phyloP scores from a whole-genome alignment of 2,113 vertebrate species.

The Machaerirhynchus nigripectus region DNA sequence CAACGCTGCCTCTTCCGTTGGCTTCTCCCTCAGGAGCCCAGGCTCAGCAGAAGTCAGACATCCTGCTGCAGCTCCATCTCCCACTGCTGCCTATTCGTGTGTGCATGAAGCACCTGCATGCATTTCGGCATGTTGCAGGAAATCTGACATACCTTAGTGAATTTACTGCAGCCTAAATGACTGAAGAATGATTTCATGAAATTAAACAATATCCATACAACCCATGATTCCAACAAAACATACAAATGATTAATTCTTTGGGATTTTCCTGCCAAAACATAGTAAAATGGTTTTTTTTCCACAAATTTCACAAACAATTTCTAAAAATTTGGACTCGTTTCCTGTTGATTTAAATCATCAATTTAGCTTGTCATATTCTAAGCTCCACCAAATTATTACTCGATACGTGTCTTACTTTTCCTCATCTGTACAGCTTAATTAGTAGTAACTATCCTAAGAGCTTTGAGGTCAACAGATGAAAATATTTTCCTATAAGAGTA shows the following conservation, averaged over 20 bases:
- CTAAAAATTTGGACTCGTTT: background rate
- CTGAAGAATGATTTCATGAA: background rate
- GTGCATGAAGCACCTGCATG: background rate
- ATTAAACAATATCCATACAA: background rate
- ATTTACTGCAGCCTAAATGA: background rate
- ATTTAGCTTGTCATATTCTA: background rate
- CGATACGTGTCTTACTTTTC: fast-evolving
- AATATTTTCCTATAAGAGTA: background rate
- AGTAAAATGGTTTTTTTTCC: background rate
- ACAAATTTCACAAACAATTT: background rate
- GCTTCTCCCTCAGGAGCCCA: background rate
- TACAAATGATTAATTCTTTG: background rate
- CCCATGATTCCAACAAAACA: background rate
- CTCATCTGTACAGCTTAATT: background rate
- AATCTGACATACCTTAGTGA: background rate
- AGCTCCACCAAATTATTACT: background rate
- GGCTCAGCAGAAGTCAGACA: background rate
- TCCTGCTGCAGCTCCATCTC: fast-evolving
- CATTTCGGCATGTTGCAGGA: background rate
- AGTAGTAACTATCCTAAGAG: background rate
- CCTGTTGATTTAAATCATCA: background rate
- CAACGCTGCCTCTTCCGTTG: background rate
- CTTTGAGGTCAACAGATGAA: background rate
- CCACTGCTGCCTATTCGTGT: background rate
- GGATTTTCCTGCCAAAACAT: background rate